phyloP scores from a whole-genome alignment of 1,140 invertebrate genomes.

The Neodiprion virginianus region DNA sequence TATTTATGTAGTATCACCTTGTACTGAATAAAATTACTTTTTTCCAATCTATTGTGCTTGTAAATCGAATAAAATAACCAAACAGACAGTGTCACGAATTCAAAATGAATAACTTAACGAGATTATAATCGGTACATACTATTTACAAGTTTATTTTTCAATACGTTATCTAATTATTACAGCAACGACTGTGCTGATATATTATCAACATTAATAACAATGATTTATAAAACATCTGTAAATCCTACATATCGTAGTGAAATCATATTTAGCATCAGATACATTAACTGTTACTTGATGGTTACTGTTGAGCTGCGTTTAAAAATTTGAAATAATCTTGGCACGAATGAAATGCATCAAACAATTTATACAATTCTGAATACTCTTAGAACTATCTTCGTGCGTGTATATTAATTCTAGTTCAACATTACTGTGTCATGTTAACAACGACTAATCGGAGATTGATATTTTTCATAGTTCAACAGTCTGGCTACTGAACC shows the following conservation, averaged over 20 bases:
- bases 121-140: not conserved
- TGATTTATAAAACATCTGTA: conserved; percentile 2
- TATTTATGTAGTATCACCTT: too few relatives aligned
- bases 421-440: not conserved
- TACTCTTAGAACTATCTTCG: too few relatives aligned
- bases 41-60: not conserved
- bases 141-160: not conserved
- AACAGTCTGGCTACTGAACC: too few relatives aligned
- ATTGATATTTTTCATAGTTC: not conserved
- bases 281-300: not conserved
- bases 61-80: not conserved
- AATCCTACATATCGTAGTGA: not conserved
- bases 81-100: too few relatives aligned
- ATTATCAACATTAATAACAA: not conserved
- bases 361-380: not conserved
- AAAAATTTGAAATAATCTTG: not conserved
- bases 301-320: not conserved
- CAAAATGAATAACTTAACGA: too few relatives aligned
- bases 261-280: not conserved
- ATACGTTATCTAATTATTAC: not conserved
- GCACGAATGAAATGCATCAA: not conserved
- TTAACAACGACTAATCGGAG: not conserved
- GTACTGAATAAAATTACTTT: not conserved
- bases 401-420: not conserved
- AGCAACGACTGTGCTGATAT: not conserved